Evolutionary conservation across 53 echinoderm and acorn worm genomes (phyloP), one percentile per base, ranked within the genome.

Genomic region (Temnopleurus reevesii): DNA sequence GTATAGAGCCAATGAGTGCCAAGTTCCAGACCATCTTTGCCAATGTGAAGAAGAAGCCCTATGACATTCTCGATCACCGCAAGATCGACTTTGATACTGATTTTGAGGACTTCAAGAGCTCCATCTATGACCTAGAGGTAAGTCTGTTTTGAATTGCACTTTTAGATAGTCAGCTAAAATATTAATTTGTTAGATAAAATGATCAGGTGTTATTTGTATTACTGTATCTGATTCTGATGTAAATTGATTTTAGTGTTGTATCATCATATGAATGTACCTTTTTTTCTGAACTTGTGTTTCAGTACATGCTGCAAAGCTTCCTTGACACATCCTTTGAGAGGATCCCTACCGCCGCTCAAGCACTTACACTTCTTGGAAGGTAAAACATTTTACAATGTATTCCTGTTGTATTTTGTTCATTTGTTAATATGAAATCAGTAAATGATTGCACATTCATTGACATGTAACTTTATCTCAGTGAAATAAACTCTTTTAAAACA

Each of bases 1-100:
- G 98, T 46, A 97, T 97, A 24, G 98, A 97, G 38, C 92, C 98
- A 21, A 94, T 97, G 95, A 55, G 90, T 38, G 90, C 89, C 76
- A 97, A 97, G 76, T 97, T 97, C 59, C 98, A 93, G 82, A 85
- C 90, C 60, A 95, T 97, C 91, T 97, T 95, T 58, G 35, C 94
- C 26, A 91, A 89, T 24, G 91, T 97, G 76, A 97, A 95, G 93
- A 97, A 97, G 94, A 95, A 97, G 84, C 95, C 98, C 2, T 95
- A 95, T 80, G 98, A 97, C 58, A 94, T 97, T 36, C 89, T 97
- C 30, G 98, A 97, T 59, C 95, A 95, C 47, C 93, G 98, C 59
- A 97, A 93, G 86, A 58, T 91, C 27, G 98, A 97, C 91, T 97
- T 97, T 91, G 98, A 97, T 91, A 91, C 93, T 43, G 98, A 97